Conservation (phyloP, 2,888 invertebrate species). For the Rutpela maculata region DNA sequence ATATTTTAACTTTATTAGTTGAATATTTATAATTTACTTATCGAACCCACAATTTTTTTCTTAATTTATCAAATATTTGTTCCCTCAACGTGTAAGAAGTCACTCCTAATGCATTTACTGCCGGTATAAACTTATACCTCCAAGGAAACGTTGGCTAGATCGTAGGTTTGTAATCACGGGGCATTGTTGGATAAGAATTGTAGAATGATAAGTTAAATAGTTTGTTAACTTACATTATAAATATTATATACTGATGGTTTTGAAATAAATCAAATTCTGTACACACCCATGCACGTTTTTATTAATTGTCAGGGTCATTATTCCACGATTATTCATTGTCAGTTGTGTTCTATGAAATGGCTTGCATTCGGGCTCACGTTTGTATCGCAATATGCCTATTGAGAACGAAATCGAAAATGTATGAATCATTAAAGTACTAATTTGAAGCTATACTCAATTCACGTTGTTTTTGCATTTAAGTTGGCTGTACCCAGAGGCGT, state of each 20-base stretch:
- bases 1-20: no score
- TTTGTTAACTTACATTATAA: not conserved
- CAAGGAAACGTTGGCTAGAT: not conserved
- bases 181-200: not conserved
- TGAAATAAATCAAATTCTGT: conserved; percentile 3
- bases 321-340: conserved; percentile 7
- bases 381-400: not conserved
- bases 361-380: conserved; percentile 1
- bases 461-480: no score
- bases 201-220: not conserved
- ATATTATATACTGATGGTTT: not conserved
- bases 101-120: no score
- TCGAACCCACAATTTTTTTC: no score
- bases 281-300: conserved; percentile 2
- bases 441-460: no score
- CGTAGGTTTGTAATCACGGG: not conserved
- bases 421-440: not conserved
- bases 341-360: not conserved
- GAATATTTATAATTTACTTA: no score
- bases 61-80: no score
- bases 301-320: conserved; percentile 7
- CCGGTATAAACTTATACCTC: no score
- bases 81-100: no score
- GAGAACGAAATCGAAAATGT: conserved; percentile 1
- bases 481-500: no score